Conservation (phyloP, 2,113 vertebrate genomes). For the western clawed frog (Xenopus tropicalis) region UCB_Xtro_10.0 CM004449.2:102089501-102090000, state of each 20-base stretch:
- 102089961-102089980: neutral
- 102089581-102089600: too few species aligned
- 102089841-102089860: constrained; percentile 43
- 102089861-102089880: constrained; percentile 45
- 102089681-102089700: constrained; percentile 62
- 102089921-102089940: constrained; percentile 19
- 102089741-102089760: constrained; percentile 63
- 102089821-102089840: constrained; percentile 48
- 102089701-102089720: constrained; percentile 62
- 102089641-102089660: neutral
- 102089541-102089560: too few species aligned
- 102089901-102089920: constrained; percentile 11
- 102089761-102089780: constrained; percentile 58
- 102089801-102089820: constrained; percentile 51
- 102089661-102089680: constrained; percentile 30
- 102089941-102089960: neutral
- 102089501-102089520: too few species aligned
- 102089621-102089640: neutral
- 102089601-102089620: too few species aligned
- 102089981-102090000: neutral
- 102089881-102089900: constrained; percentile 13
- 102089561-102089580: too few species aligned
- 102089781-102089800: constrained; percentile 41
- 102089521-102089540: too few species aligned
- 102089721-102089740: constrained; percentile 63